A percentile compares a stretch with the other conserved stretches of the same genome.
Evolutionary conservation across 2,888 invertebrate genomes (phyloP).

Genomic region (Yponomeuta evonymella): DNA sequence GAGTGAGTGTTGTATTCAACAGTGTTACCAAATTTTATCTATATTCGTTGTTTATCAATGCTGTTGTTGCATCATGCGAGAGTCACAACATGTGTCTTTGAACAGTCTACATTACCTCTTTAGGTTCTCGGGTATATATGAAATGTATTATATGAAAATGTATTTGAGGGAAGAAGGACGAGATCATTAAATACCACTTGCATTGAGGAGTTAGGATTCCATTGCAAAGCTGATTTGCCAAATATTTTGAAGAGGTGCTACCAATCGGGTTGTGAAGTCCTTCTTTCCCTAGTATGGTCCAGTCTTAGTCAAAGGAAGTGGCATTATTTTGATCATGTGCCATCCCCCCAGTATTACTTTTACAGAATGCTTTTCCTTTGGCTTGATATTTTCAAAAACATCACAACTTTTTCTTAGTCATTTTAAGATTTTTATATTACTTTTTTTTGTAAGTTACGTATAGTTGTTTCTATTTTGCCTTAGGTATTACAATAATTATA

Average conservation of each 20-base stretch:
- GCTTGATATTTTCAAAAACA: conserved; percentile 63
- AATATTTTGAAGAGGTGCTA: conserved; percentile 62
- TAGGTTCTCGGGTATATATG: conserved; percentile 42
- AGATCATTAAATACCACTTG: conserved; percentile 16
- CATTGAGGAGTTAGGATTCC: conserved; percentile 19
- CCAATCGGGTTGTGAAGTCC: conserved; percentile 69
- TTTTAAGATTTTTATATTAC: conserved; percentile 69
- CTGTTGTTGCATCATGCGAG: conserved; percentile 38
- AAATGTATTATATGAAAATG: conserved; percentile 25
- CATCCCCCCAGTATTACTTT: conserved; percentile 70
- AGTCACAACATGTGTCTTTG: conserved; percentile 65
- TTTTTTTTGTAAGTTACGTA: conserved; percentile 52
- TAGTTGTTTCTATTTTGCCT: conserved; percentile 73
- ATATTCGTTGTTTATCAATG: conserved; percentile 36
- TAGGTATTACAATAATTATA: conserved; percentile 50
- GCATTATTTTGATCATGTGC: conserved; percentile 68
- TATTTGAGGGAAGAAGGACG: conserved; percentile 62
- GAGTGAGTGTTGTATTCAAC: conserved; percentile 28
- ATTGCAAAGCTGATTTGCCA: conserved; percentile 37
- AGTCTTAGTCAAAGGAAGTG: conserved; percentile 71
- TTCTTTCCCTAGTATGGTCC: conserved; percentile 66
- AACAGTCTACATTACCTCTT: conserved; percentile 36
- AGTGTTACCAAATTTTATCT: conserved; percentile 43
- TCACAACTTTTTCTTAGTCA: conserved; percentile 73
- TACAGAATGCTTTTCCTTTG: conserved; percentile 59